A percentile compares a stretch with the other conserved stretches of the same genome.
These are phyloP conservation scores for Protonemura montana DNA, from an alignment of 2,888 invertebrate genomes.

Conservation along the genomic window DNA sequence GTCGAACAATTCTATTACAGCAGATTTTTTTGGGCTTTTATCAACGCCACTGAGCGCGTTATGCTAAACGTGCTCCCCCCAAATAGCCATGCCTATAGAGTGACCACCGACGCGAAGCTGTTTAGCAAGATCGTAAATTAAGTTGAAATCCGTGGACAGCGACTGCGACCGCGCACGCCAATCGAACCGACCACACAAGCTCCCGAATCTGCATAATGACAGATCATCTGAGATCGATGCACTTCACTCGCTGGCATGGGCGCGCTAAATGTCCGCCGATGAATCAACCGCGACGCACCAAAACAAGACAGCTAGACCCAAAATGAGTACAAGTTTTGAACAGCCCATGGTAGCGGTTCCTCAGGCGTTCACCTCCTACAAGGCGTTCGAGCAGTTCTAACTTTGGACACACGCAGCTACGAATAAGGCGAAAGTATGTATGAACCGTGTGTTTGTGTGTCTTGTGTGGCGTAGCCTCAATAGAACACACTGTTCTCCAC, in stretches of 20 bases:
- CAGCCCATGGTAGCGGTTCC: neutral
- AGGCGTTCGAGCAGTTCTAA: neutral
- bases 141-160: too few species aligned
- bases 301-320: neutral
- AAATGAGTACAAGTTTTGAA: neutral
- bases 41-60: too few species aligned
- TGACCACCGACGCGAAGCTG: neutral
- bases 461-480: constrained; percentile 19
- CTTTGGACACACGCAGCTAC: neutral
- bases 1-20: too few species aligned
- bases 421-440: constrained; percentile 38
- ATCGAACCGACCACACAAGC: too few species aligned
- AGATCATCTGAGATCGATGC: neutral
- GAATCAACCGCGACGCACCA: neutral
- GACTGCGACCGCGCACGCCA: too few species aligned
- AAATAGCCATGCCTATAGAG: too few species aligned
- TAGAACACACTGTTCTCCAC: constrained; percentile 30
- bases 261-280: neutral
- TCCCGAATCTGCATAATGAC: neutral
- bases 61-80: too few species aligned
- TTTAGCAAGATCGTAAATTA: neutral
- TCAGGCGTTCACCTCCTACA: neutral
- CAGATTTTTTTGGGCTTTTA: too few species aligned
- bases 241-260: neutral
- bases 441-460: neutral